phyloP scores from a whole-genome alignment of 2,113 vertebrate species.

The Chaetops frenatus region DNA sequence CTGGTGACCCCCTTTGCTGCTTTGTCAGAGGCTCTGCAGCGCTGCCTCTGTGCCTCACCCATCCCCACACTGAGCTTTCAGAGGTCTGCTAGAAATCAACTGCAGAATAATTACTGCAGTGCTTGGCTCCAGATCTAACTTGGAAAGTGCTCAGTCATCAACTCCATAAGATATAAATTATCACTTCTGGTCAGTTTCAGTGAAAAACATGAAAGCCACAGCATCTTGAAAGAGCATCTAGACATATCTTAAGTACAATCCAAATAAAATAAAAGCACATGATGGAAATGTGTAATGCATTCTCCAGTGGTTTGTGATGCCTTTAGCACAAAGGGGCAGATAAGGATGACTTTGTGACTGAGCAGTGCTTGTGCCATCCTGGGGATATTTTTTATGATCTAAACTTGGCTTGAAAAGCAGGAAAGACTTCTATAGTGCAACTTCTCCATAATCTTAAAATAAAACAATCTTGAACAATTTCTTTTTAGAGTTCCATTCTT shows the following conservation, averaged over 20 bases:
- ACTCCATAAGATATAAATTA: not conserved
- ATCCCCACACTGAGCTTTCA: not conserved
- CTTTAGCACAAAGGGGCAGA: not conserved
- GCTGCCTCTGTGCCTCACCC: not conserved
- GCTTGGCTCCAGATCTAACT: not conserved
- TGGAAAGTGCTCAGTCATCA: slow-evolving; percentile 16
- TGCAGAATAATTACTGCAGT: not conserved
- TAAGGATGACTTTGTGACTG: not conserved
- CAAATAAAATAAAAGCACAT: not conserved
- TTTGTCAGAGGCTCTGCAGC: not conserved
- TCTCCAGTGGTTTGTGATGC: not conserved
- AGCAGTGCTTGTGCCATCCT: not conserved
- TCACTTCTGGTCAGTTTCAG: not conserved
- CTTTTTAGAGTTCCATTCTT: not conserved
- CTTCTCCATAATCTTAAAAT: not conserved
- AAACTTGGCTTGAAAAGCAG: not conserved
- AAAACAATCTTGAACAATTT: not conserved
- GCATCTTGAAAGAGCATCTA: not conserved
- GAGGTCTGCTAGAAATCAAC: not conserved
- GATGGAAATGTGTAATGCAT: not conserved
- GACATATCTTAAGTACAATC: not conserved
- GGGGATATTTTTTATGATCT: not conserved
- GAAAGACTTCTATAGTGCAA: not conserved
- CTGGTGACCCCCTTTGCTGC: not conserved
- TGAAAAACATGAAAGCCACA: not conserved